These are phyloP conservation scores for Agrotis segetum DNA, from an alignment of 2,888 invertebrate genomes.

Conservation along the genomic window DNA sequence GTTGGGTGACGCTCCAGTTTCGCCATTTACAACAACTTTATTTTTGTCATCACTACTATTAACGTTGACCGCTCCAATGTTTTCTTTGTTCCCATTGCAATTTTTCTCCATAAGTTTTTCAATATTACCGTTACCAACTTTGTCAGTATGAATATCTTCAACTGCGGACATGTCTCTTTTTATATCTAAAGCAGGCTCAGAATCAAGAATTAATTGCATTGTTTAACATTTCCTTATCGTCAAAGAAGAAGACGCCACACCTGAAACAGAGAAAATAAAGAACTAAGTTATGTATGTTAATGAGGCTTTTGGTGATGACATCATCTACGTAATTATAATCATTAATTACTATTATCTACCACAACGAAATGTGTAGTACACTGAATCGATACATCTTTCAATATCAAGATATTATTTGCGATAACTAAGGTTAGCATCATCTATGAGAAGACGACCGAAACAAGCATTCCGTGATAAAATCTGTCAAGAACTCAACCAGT, in stretches of 20 bases:
- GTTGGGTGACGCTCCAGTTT: slow-evolving; percentile 32
- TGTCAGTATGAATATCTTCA: slow-evolving; percentile 72
- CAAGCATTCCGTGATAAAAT: neutral
- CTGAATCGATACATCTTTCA: neutral
- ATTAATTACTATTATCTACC: slow-evolving; percentile 1
- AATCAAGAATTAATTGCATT: slow-evolving; percentile 86
- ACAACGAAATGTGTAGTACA: slow-evolving; percentile 1
- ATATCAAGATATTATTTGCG: neutral
- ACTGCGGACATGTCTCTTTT: slow-evolving; percentile 80
- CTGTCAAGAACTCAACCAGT: slow-evolving; percentile 12
- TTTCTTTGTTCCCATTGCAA: slow-evolving; percentile 68
- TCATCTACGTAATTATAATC: slow-evolving; percentile 1
- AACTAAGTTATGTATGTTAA: slow-evolving; percentile 11
- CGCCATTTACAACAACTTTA: slow-evolving; percentile 31
- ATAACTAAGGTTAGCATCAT: slow-evolving; percentile 17
- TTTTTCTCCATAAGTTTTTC: slow-evolving; percentile 66
- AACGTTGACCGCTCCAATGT: slow-evolving; percentile 63
- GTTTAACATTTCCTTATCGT: slow-evolving; percentile 79
- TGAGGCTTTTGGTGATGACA: slow-evolving; percentile 16
- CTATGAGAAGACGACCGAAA: slow-evolving; percentile 8
- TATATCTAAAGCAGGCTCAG: slow-evolving; percentile 75
- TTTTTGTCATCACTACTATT: slow-evolving; percentile 52
- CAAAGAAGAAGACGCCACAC: slow-evolving; percentile 59
- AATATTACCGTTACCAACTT: slow-evolving; percentile 67
- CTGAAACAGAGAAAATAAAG: slow-evolving; percentile 73